A percentile compares a stretch with the other conserved stretches of the same genome.
These are phyloP conservation scores for Bradysia coprophila DNA, from an alignment of 1,140 invertebrate species.

Conservation along the genomic window DNA sequence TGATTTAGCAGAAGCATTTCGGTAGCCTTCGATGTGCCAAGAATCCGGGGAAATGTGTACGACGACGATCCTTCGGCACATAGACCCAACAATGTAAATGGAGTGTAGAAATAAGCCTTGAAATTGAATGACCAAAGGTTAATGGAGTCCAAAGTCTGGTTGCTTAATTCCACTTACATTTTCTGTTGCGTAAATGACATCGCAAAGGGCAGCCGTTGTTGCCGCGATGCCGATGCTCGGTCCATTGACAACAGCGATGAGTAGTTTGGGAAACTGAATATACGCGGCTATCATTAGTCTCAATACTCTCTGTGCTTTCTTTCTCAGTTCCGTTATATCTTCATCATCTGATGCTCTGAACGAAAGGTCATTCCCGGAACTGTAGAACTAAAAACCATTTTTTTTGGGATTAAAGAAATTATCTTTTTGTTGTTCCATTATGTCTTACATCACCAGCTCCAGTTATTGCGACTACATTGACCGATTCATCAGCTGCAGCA, in stretches of 20 bases:
- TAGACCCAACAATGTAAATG: constrained; percentile 63
- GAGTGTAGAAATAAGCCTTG: constrained; percentile 71
- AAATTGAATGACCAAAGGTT: constrained; percentile 6
- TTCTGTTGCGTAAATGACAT: constrained; percentile 74
- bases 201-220: constrained; percentile 68
- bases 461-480: constrained; percentile 11
- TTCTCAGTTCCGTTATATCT: constrained; percentile 10
- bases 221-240: constrained; percentile 82
- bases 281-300: constrained; percentile 56
- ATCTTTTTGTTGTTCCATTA: too few species aligned
- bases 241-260: constrained; percentile 82
- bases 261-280: constrained; percentile 74
- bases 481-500: constrained; percentile 7
- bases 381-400: too few species aligned
- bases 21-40: constrained; percentile 57
- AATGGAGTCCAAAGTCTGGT: background rate
- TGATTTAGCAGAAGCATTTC: constrained; percentile 67
- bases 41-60: constrained; percentile 60
- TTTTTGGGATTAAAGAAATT: too few species aligned
- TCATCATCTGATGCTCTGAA: constrained; percentile 2
- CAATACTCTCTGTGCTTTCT: constrained; percentile 16
- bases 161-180: constrained; percentile 25
- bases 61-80: constrained; percentile 72
- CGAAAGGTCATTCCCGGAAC: constrained; percentile 71
- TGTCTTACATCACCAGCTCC: constrained; percentile 43